These are phyloP conservation scores for Sebastes hubbsi DNA, from an alignment of 2,797 vertebrate genomes.

Conservation along the genomic window DNA sequence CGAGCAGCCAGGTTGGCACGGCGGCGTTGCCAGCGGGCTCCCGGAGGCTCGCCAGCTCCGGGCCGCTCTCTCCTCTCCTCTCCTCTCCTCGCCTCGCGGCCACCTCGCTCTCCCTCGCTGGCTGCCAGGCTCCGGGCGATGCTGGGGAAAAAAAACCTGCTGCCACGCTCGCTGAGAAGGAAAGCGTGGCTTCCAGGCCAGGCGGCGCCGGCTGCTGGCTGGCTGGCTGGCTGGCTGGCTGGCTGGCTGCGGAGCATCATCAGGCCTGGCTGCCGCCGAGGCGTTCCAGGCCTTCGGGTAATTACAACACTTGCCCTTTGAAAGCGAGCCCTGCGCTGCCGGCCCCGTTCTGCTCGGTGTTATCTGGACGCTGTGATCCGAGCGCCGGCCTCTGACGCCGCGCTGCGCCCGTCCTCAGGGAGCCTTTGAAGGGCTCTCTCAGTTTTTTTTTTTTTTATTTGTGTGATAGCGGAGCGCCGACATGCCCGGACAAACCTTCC, in stretches of 20 bases:
- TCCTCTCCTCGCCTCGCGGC: background rate
- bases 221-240: background rate
- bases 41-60: slow-evolving; percentile 51
- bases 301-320: slow-evolving; percentile 81
- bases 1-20: slow-evolving; percentile 62
- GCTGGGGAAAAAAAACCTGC: slow-evolving; percentile 3
- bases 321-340: slow-evolving; percentile 68
- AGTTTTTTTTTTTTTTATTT: background rate
- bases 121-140: slow-evolving; percentile 60
- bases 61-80: slow-evolving; percentile 29
- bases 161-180: slow-evolving; percentile 37
- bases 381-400: slow-evolving; percentile 27
- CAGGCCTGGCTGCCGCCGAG: slow-evolving; percentile 36
- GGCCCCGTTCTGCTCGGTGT: slow-evolving; percentile 41
- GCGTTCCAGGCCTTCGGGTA: slow-evolving; percentile 63
- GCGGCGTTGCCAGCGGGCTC: slow-evolving; percentile 45
- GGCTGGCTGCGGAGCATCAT: slow-evolving; percentile 45
- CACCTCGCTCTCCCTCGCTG: slow-evolving; percentile 21
- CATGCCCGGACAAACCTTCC: slow-evolving; percentile 53
- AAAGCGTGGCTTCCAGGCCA: slow-evolving; percentile 33
- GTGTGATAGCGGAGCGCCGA: slow-evolving; percentile 42
- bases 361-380: slow-evolving; percentile 62
- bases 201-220: slow-evolving; percentile 17
- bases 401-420: slow-evolving; percentile 37
- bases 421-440: slow-evolving; percentile 49